These are phyloP conservation scores for Ophioninae sp. DNA, from an alignment of 2,888 invertebrate genomes.

Conservation along the genomic window DNA sequence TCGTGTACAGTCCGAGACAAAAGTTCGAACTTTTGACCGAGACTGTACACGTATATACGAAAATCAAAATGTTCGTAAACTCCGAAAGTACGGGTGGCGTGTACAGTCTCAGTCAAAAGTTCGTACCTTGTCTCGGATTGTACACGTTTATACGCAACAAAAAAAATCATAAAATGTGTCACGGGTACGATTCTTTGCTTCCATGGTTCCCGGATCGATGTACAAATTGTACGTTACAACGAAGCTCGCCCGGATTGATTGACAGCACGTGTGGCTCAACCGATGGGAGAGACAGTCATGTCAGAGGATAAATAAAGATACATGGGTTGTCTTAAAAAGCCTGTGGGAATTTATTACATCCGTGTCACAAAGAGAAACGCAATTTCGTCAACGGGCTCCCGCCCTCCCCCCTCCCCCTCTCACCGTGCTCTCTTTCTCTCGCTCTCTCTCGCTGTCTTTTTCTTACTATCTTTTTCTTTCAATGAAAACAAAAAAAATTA, in stretches of 20 bases:
- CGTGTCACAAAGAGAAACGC: not conserved
- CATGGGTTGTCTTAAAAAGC: not conserved
- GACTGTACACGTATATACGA: not conserved
- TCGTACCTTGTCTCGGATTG: too few relatives aligned
- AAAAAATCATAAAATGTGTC: too few relatives aligned
- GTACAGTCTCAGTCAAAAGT: too few relatives aligned
- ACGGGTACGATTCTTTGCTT: not conserved
- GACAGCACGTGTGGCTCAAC: constrained; percentile 14
- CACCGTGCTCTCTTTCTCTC: not conserved
- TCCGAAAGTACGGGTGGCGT: too few relatives aligned
- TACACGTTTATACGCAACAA: too few relatives aligned
- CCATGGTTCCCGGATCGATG: not conserved
- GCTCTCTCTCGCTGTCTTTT: not conserved
- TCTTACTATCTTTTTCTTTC: not conserved
- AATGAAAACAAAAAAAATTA: not conserved
- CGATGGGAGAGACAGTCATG: not conserved
- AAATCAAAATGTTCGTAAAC: too few relatives aligned
- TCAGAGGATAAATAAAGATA: constrained; percentile 16
- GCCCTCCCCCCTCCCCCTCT: not conserved
- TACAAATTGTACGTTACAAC: constrained; percentile 5
- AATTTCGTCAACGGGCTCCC: not conserved
- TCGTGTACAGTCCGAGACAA: too few relatives aligned
- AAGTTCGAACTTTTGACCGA: too few relatives aligned
- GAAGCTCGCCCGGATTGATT: constrained; percentile 4
- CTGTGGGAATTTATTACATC: not conserved